A percentile compares a stretch with the other conserved stretches of the same genome.
Evolutionary conservation across 2,888 invertebrate genomes (phyloP).

Genomic region (Protophormia terraenovae): DNA sequence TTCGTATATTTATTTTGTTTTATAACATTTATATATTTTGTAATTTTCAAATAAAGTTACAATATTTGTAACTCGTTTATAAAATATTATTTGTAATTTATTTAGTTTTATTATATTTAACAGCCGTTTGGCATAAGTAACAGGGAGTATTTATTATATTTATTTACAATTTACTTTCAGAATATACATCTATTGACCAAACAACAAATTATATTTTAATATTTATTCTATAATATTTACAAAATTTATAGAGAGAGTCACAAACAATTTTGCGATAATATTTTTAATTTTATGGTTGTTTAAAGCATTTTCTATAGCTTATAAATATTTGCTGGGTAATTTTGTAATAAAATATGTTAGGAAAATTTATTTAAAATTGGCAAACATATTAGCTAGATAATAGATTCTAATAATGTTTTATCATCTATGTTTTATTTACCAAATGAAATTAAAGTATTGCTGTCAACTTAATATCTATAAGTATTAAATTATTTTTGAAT

Average conservation of each 20-base stretch:
- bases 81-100: constrained; percentile 44
- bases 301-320: too few relatives aligned
- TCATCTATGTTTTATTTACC: neutral
- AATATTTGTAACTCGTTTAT: neutral
- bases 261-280: neutral
- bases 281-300: too few relatives aligned
- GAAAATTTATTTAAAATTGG: neutral
- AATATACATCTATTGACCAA: neutral
- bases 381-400: neutral
- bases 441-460: neutral
- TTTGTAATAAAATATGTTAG: neutral
- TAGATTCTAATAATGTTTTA: neutral
- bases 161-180: neutral
- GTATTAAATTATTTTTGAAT: too few relatives aligned
- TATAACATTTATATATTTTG: neutral
- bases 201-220: neutral
- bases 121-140: neutral
- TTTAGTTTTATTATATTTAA: neutral
- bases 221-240: neutral
- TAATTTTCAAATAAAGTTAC: constrained; percentile 20
- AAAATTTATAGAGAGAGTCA: neutral
- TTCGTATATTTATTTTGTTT: constrained; percentile 1
- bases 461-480: neutral
- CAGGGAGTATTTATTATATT: neutral
- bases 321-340: neutral